Base-by-base conservation (phyloP, 1,140 invertebrate genomes). In the Ceratosolen fusciceps region DNA sequence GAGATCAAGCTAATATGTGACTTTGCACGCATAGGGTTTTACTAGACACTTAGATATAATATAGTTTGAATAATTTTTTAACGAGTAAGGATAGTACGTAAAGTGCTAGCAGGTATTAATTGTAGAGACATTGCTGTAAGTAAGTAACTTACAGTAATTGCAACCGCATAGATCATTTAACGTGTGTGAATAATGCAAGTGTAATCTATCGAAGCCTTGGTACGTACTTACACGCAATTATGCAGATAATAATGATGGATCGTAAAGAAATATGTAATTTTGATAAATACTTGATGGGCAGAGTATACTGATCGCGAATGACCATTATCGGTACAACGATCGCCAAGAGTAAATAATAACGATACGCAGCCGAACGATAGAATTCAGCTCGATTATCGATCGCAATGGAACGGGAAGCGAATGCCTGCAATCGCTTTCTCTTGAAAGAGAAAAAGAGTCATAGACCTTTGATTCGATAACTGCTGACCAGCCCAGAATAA, bases 401-500 rank as follows among this genome's bases (percentile, higher is more conserved):
- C n/a, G n/a, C n/a, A n/a, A n/a, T n/a, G n/a, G n/a, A n/a, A n/a
- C n/a, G n/a, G 29, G 10, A 34, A 34, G 1, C 9, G 16, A 1
- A 62, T 12, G 16, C 29, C 31, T 2, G 29, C 26, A 62, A 62
- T 62, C 29, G 31, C 1, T 31, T 34, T 62, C 24, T 34, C 12
- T 10, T 62, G 24, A 26, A 58, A 24, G 26, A 58, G 26, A 26
- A 10, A 21, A 62, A 62, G 34, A 34, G 19, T 5, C 29, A 62
- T 62, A 62, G 34, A 16, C 16, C 12, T 65, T 65, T 70, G 9
- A 29, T 29, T 49, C 43, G 67, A 26, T 71, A 73, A 39, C 21
- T 39, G 39, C n/a, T 16, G 19, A 19, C 52, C 71, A 73, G 26
- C 52, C 52, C 31, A 76, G 47, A n/a, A 37, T 72, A 65, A 78